phyloP scores from a whole-genome alignment of 2,113 vertebrate species.

The Varanus salvator region DNA sequence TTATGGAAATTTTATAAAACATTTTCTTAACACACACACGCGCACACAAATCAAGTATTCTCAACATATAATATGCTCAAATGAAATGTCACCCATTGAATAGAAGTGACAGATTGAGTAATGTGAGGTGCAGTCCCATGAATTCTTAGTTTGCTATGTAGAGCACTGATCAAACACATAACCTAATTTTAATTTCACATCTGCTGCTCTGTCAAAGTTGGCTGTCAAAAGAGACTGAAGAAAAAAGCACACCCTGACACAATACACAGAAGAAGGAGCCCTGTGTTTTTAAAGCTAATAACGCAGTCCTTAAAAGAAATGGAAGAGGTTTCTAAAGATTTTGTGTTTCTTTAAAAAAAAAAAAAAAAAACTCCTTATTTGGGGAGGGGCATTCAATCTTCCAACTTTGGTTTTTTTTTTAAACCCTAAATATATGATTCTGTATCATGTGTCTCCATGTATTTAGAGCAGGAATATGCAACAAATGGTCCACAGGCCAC shows the following conservation, averaged over 20 bases:
- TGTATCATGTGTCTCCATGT: neutral
- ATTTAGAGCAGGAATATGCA: neutral
- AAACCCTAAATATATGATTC: neutral
- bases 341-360: neutral
- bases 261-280: neutral
- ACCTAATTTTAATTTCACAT: conserved; percentile 23
- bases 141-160: conserved; percentile 6
- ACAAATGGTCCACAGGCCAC: too few species aligned
- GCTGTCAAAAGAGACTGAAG: neutral
- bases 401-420: neutral
- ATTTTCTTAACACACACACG: conserved; percentile 2
- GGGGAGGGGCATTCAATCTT: neutral
- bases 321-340: neutral
- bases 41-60: neutral
- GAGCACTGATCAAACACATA: neutral
- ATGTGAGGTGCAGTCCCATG: neutral
- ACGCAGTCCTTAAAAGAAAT: neutral
- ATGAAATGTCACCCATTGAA: conserved; percentile 12
- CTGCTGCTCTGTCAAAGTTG: conserved; percentile 16
- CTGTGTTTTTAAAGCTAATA: neutral
- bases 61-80: neutral
- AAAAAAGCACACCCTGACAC: neutral
- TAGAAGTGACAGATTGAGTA: neutral
- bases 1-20: neutral
- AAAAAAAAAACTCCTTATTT: too few species aligned